phyloP scores from a whole-genome alignment of 2,797 vertebrate genomes.

The Manis javanica region DNA sequence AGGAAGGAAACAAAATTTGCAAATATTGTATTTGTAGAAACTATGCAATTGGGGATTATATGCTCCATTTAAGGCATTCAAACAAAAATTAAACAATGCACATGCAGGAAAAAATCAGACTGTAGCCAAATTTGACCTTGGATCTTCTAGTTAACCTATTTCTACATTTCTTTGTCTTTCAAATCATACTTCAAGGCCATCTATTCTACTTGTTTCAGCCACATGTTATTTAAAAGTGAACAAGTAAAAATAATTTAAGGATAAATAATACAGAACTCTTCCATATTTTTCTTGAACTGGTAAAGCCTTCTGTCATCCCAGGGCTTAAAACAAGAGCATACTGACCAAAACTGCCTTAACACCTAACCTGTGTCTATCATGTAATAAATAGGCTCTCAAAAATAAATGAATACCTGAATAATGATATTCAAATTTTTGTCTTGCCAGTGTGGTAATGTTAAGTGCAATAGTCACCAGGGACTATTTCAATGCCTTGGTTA shows the following conservation, averaged over 20 bases:
- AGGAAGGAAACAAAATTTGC: neutral
- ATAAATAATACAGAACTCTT: neutral
- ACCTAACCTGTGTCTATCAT: neutral
- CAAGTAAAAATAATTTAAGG: neutral
- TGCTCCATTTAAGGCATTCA: neutral
- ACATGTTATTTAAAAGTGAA: neutral
- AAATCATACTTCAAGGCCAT: neutral
- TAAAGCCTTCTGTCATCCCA: neutral
- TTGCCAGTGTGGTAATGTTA: neutral
- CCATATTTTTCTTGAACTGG: neutral
- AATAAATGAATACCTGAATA: neutral
- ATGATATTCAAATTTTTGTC: neutral
- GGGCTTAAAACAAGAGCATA: neutral
- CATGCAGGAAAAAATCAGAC: neutral
- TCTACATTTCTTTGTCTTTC: neutral
- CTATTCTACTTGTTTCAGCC: neutral
- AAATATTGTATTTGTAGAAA: neutral
- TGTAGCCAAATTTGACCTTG: neutral
- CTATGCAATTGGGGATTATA: neutral
- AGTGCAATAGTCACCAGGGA: neutral
- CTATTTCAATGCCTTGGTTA: neutral
- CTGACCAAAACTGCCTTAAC: neutral
- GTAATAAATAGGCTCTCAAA: neutral
- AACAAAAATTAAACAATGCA: neutral
- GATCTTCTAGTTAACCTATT: neutral